Percentiles rank a stretch among this genome's conserved stretches.
These are phyloP conservation scores for Fregetta grallaria DNA, from an alignment of 2,113 vertebrate species.

Conservation along the genomic window DNA sequence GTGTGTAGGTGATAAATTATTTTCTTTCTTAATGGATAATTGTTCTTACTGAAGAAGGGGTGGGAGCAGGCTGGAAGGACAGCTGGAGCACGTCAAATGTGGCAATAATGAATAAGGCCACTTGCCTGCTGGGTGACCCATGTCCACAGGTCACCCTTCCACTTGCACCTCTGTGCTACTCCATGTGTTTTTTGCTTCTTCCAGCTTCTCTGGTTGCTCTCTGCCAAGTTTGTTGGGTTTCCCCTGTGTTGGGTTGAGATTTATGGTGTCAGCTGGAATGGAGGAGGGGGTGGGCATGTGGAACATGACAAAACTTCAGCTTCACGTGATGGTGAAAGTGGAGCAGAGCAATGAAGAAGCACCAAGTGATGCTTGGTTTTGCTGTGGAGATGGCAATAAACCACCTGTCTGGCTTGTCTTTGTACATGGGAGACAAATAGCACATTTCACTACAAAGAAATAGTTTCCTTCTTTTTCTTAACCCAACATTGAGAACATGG, in stretches of 20 bases:
- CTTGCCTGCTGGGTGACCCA: neutral
- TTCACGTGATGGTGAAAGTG: neutral
- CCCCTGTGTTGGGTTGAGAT: neutral
- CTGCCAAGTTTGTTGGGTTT: neutral
- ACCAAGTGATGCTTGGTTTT: neutral
- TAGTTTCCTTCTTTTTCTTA: neutral
- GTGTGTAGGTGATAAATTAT: no score
- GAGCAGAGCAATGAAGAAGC: neutral
- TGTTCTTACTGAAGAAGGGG: neutral
- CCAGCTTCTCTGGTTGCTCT: neutral
- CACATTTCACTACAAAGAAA: neutral
- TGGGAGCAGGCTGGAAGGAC: neutral
- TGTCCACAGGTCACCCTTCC: neutral
- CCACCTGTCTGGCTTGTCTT: neutral
- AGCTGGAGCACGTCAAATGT: neutral
- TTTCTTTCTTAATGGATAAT: neutral
- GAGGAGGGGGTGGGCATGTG: no score
- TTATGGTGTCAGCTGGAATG: neutral
- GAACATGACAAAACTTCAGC: neutral
- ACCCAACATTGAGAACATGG: neutral
- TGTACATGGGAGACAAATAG: neutral
- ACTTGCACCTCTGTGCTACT: neutral
- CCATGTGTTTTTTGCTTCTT: neutral
- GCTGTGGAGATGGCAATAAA: neutral
- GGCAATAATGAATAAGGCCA: neutral